These are phyloP conservation scores for Hesperophylax magnus DNA, from an alignment of 1,140 invertebrate genomes.

Conservation along the genomic window DNA sequence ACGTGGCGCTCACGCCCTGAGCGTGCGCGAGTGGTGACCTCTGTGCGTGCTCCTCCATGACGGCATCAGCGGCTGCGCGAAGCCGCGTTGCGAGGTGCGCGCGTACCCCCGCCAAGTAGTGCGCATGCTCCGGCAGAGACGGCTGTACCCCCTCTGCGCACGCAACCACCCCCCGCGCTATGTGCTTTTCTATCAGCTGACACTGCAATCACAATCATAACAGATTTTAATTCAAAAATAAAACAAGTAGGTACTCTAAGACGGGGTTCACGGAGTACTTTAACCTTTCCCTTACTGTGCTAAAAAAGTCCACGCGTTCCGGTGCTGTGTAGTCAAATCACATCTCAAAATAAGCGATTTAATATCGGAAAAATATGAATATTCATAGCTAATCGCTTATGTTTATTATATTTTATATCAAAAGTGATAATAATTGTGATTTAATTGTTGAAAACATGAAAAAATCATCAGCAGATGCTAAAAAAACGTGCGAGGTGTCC, in stretches of 20 bases:
- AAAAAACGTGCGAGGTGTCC: too few species aligned
- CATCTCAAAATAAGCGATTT: too few species aligned
- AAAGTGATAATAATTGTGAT: too few species aligned
- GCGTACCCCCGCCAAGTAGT: slow-evolving; percentile 64
- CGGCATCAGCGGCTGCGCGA: slow-evolving; percentile 63
- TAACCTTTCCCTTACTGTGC: too few species aligned
- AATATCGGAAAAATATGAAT: too few species aligned
- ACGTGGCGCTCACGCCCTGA: slow-evolving; percentile 66
- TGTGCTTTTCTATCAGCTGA: slow-evolving; percentile 67
- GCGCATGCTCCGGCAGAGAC: slow-evolving; percentile 47
- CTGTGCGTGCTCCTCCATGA: slow-evolving; percentile 61
- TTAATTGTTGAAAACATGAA: too few species aligned
- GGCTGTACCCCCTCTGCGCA: slow-evolving; percentile 61
- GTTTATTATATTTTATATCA: too few species aligned
- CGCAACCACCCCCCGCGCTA: slow-evolving; percentile 65
- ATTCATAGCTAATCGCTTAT: too few species aligned
- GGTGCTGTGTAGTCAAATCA: too few species aligned
- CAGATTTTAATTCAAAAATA: not conserved
- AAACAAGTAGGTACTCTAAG: not conserved
- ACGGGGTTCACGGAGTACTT: too few species aligned
- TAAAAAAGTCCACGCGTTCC: too few species aligned
- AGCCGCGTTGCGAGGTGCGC: slow-evolving; percentile 63
- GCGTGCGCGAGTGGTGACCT: slow-evolving; percentile 59
- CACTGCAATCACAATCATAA: slow-evolving; percentile 57
- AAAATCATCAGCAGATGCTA: too few species aligned